Base-by-base conservation (phyloP, 2,888 invertebrate genomes). In the Nomada ferruginata region DNA sequence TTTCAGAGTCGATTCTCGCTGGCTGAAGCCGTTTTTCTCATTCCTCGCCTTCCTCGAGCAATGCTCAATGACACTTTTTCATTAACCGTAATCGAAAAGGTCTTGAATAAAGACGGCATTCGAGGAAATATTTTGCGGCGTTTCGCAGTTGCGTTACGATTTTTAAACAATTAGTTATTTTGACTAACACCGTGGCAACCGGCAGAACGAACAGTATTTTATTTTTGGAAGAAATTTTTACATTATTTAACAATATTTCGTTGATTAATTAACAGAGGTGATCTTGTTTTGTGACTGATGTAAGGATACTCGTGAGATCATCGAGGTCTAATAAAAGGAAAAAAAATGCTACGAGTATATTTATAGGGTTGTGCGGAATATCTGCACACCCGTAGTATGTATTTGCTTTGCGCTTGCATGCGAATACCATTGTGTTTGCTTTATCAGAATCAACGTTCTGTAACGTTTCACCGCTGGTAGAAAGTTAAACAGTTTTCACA, bases 381-480 rank as follows among this genome's bases (percentile, higher is more conserved):
- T 10, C n/a, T 10, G 20, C 15, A 9, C 44, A 13, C 15, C 26
- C 10, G 13, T 1, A 36, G 36, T 7, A 36, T 36, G 36, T 57
- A 64, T 73, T 50, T 36, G 50, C 13, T 64, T 63, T 23, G 36
- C 73, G 42, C 20, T 50, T 53, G 50, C 44, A n/a, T 36, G 50
- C n/a, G n/a, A 72, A 50, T 53, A 36, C 47, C 47, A 72, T 69
- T 64, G 65, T 61, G 44, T 61, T 78, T 20, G 77, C 47, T 59
- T 66, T 70, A 76, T 76, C 53, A 60, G 74, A 65, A 72, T 59
- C 75, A 75, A 57, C 72, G 57, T 77, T 53, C 47, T 60, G 75
- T 61, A 76, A 78, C 77, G 77, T 78, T 78, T 78, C 77, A 78
- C 77, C 55, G 74, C 50, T 36, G 74, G 74, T 78, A 78, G 77